Conservation (phyloP, 2,888 invertebrate species). For the Hirudinaria manillensis region DNA sequence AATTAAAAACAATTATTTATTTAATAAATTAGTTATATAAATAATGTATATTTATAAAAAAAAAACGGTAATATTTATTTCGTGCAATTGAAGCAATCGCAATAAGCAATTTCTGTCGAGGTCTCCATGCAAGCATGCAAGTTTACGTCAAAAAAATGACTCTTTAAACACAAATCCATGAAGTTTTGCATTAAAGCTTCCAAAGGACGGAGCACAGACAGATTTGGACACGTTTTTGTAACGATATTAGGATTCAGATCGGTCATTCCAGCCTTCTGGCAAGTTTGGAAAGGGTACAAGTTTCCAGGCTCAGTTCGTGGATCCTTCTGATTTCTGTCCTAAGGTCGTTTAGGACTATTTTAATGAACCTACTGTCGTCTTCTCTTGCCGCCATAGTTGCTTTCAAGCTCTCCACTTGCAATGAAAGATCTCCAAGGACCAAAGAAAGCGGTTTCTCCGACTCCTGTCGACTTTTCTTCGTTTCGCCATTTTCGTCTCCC, state of each 20-base stretch:
- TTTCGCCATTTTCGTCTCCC: background rate
- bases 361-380: background rate
- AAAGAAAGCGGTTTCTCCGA: background rate
- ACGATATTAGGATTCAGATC: background rate
- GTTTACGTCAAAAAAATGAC: no score
- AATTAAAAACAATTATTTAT: no score
- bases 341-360: slow-evolving; percentile 26
- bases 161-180: no score
- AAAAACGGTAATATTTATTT: no score
- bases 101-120: no score
- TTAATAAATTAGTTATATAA: no score
- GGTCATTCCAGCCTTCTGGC: background rate
- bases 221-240: no score
- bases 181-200: no score
- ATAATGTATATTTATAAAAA: no score
- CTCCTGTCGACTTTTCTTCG: background rate
- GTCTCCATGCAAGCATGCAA: no score
- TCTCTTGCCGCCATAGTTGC: background rate
- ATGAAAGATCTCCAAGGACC: background rate
- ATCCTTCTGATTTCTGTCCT: slow-evolving; percentile 29
- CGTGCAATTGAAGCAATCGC: no score
- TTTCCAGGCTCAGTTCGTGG: slow-evolving; percentile 27
- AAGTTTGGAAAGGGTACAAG: slow-evolving; percentile 3
- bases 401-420: background rate
- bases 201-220: no score